Percentiles rank a stretch among this genome's conserved stretches.
phyloP scores from a whole-genome alignment of 2,888 invertebrate species.

The Cryptocheilus praepositus region DNA sequence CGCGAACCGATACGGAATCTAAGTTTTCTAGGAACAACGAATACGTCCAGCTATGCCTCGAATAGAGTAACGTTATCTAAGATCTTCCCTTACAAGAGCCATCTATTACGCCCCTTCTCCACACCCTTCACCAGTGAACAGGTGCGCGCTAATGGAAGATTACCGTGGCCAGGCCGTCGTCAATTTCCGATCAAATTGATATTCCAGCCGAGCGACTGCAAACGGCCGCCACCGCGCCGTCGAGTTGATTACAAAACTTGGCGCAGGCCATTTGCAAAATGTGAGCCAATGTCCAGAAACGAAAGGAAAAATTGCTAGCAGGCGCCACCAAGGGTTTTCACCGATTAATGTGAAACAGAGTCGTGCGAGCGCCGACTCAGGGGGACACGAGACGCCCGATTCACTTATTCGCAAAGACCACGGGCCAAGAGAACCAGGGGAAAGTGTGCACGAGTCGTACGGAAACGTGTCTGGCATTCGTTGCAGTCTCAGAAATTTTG shows the following conservation, averaged over 20 bases:
- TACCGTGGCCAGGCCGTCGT: slow-evolving; percentile 39
- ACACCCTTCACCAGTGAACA: background rate
- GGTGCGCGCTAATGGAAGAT: slow-evolving; percentile 28
- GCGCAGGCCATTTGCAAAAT: slow-evolving; percentile 3
- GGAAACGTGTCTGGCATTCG: slow-evolving; percentile 62
- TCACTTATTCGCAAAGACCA: slow-evolving; percentile 14
- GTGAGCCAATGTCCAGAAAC: slow-evolving; percentile 36
- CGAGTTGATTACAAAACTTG: slow-evolving; percentile 46
- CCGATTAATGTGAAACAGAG: slow-evolving; percentile 33
- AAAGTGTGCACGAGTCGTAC: slow-evolving; percentile 51
- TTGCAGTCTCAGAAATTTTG: slow-evolving; percentile 44
- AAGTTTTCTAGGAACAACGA: too few species aligned
- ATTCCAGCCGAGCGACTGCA: slow-evolving; percentile 42
- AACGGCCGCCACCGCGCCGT: slow-evolving; percentile 26
- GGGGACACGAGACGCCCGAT: background rate
- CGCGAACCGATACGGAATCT: too few species aligned
- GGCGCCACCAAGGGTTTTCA: slow-evolving; percentile 36
- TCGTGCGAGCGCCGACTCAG: slow-evolving; percentile 9
- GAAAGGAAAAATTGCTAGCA: slow-evolving; percentile 42
- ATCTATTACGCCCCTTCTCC: too few species aligned
- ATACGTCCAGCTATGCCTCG: too few species aligned
- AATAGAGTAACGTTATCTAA: too few species aligned
- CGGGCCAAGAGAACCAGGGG: slow-evolving; percentile 55
- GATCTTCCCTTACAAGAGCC: too few species aligned
- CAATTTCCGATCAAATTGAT: slow-evolving; percentile 55